A percentile compares a stretch with the other conserved stretches of the same genome.
Conservation (phyloP, 2,113 vertebrate species). For the Colaptes auratus region DNA sequence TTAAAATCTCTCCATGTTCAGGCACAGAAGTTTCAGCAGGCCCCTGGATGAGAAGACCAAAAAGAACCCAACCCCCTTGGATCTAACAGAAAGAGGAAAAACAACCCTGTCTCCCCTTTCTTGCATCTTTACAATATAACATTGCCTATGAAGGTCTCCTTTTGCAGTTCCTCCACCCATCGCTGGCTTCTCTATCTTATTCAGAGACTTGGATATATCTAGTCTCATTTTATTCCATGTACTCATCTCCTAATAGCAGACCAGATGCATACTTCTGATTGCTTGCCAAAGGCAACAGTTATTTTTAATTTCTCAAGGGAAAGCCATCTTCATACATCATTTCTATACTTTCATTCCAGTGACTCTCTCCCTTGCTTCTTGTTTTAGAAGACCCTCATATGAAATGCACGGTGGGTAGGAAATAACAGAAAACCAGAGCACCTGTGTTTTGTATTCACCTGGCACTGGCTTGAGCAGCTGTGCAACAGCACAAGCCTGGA, state of each 20-base stretch:
- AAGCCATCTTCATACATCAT: neutral
- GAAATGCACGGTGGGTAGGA: neutral
- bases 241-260: neutral
- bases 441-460: neutral
- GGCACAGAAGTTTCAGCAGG: neutral
- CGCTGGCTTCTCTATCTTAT: neutral
- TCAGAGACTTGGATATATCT: neutral
- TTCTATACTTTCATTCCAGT: neutral
- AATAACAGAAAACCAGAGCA: neutral
- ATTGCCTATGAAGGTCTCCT: neutral
- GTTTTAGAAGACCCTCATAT: neutral
- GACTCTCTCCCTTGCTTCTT: neutral
- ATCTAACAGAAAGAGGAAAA: neutral
- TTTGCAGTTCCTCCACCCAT: neutral
- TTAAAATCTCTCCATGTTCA: neutral
- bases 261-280: neutral
- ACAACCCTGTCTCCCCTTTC: neutral
- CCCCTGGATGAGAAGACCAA: neutral
- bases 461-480: neutral
- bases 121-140: rapidly evolving
- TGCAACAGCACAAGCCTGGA: neutral
- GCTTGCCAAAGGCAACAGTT: neutral
- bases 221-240: neutral
- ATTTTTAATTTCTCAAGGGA: neutral
- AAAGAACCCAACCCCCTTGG: neutral